Evolutionary conservation across 2,888 invertebrate species (phyloP).

Genomic region (Allolobophora icterica): DNA sequence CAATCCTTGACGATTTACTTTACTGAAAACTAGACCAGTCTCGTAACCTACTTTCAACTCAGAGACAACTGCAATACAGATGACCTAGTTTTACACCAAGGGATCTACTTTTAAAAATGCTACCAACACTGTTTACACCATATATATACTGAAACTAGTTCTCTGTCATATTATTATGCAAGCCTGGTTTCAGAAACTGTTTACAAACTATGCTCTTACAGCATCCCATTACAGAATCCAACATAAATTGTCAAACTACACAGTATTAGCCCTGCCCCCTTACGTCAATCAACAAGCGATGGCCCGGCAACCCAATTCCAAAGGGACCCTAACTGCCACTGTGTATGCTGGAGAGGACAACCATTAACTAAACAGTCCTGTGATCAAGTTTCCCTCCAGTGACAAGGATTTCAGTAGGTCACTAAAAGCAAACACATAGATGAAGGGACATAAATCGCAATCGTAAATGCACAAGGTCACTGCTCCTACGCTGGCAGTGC

Average conservation of each 20-base stretch:
- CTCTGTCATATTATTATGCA: not conserved
- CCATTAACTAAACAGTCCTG: constrained; percentile 1
- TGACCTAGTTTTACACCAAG: not conserved
- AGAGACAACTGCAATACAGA: not conserved
- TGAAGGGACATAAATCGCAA: no score
- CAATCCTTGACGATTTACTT: not conserved
- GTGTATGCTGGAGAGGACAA: not conserved
- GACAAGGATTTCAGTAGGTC: not conserved
- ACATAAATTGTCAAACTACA: not conserved
- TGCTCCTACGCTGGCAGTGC: no score
- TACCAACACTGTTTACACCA: not conserved
- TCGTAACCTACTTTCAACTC: not conserved
- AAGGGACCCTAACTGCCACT: not conserved
- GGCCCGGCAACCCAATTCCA: not conserved
- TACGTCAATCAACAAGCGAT: not conserved
- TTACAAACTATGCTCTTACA: not conserved
- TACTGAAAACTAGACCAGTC: not conserved
- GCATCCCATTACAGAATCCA: not conserved
- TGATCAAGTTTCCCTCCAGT: not conserved
- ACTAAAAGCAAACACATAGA: not conserved
- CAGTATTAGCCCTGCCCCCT: not conserved
- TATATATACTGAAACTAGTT: not conserved
- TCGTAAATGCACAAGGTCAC: no score
- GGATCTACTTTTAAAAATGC: not conserved
- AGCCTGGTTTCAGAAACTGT: not conserved